phyloP scores from a whole-genome alignment of 2,113 vertebrate species.

The Plecotus auritus region DNA sequence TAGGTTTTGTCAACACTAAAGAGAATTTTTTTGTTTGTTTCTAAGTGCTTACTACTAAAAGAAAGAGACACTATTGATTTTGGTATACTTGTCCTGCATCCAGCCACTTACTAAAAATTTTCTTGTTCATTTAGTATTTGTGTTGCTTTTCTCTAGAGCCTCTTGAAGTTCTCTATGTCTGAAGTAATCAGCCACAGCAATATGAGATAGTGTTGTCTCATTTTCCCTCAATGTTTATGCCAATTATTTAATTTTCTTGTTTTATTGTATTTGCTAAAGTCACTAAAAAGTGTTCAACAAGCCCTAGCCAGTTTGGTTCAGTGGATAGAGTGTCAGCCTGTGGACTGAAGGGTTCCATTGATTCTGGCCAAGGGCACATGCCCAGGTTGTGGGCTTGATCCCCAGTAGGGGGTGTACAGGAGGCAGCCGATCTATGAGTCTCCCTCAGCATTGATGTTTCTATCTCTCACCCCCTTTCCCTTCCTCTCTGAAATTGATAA shows the following conservation, averaged over 20 bases:
- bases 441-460: too few species aligned
- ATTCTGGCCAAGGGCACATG: too few species aligned
- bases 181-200: background rate
- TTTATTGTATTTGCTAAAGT: background rate
- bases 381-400: too few species aligned
- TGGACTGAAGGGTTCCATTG: too few species aligned
- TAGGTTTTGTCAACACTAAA: background rate
- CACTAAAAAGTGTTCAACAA: background rate
- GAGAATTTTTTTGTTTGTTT: slow-evolving; percentile 20
- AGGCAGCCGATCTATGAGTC: too few species aligned
- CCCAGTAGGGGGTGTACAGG: too few species aligned
- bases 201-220: background rate
- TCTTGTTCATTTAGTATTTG: background rate
- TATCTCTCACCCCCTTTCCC: too few species aligned
- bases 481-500: too few species aligned
- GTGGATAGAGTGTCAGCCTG: too few species aligned
- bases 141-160: background rate
- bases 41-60: background rate
- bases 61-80: background rate
- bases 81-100: background rate
- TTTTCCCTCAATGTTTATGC: background rate
- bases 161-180: background rate
- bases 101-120: background rate
- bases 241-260: background rate
- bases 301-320: too few species aligned